Evolutionary conservation across 1,140 invertebrate genomes (phyloP).

Genomic region (Sitophilus oryzae): DNA sequence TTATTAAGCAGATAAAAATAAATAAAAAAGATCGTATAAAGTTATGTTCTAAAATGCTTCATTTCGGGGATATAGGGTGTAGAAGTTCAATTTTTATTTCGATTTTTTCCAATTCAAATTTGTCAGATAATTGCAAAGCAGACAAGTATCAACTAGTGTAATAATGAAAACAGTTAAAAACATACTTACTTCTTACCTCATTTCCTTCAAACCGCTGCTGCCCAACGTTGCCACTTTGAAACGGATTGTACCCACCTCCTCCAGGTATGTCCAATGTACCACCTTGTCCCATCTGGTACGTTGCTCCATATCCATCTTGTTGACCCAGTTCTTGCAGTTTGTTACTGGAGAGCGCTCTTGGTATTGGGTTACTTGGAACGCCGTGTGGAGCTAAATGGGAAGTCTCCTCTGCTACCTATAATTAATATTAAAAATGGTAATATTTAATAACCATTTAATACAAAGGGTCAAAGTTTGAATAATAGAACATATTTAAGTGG

Average conservation of each 20-base stretch:
- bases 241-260: conserved; percentile 43
- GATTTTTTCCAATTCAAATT: too few species aligned
- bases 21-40: too few species aligned
- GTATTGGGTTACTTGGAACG: conserved; percentile 90
- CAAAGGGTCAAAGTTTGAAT: too few species aligned
- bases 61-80: too few species aligned
- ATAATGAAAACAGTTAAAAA: conserved; percentile 3
- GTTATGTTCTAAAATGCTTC: too few species aligned
- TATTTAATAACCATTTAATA: too few species aligned
- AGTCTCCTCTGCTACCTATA: conserved; percentile 72
- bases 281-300: conserved; percentile 58
- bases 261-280: conserved; percentile 62
- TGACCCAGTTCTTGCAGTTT: conserved; percentile 67
- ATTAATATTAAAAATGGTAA: too few species aligned
- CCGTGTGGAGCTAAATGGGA: conserved; percentile 89
- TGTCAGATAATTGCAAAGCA: background rate
- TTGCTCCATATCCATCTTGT: conserved; percentile 68
- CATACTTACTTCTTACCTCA: conserved; percentile 37
- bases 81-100: too few species aligned
- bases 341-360: conserved; percentile 78
- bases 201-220: conserved; percentile 22
- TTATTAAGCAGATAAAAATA: too few species aligned
- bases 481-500: too few species aligned
- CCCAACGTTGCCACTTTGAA: conserved; percentile 35
- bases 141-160: background rate